Evolutionary conservation across 2,888 invertebrate genomes (phyloP), one percentile per base, ranked within the genome.

Genomic region (Pherbina coryleti): DNA sequence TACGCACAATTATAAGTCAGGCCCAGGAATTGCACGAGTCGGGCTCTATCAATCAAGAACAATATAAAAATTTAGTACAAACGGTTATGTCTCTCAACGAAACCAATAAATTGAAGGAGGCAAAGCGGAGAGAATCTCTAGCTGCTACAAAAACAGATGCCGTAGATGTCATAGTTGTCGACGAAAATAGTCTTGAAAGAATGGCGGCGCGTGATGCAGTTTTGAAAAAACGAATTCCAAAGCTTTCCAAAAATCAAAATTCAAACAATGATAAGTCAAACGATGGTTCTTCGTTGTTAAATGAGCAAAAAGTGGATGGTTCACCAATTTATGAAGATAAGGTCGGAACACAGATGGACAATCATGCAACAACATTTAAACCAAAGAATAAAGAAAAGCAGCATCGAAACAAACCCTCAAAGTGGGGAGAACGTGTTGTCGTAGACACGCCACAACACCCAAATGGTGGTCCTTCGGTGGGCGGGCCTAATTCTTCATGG

Each of bases 71-170:
- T 11, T 90, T 96, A 22, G 93, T 96, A 88, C 94, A 93, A 86
- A 95, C 95, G 87, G 94, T 96, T 1, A 90, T 95, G 79, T 93
- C 94, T 83, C 92, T 96, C 82, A 95, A 94, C 82, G 96, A 96
- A 86, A 93, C 81, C 34, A 88, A 92, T 62, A 96, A 96, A 87
- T 89, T 95, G 4, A 93, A 94, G 78, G 95, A 95, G 78, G 94
- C 95, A 0, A 94, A 95, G 83, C 92, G 94, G 69, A 93, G 93
- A 53, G 95, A 95, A 78, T 93, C 93, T 0, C 82, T 92, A 28
- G 53, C 34, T 66, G 49, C 77, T 28, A 66, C 81, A 49, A 87
- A 75, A 9, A 31, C 60, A 7, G 55, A 74, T 28, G 80, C 78
- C 60, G 77, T 88, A 3, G 84, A 90, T 7, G 90, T n/a, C n/a